phyloP scores from a whole-genome alignment of 2,797 vertebrate species.

The Remorina albescens region DNA sequence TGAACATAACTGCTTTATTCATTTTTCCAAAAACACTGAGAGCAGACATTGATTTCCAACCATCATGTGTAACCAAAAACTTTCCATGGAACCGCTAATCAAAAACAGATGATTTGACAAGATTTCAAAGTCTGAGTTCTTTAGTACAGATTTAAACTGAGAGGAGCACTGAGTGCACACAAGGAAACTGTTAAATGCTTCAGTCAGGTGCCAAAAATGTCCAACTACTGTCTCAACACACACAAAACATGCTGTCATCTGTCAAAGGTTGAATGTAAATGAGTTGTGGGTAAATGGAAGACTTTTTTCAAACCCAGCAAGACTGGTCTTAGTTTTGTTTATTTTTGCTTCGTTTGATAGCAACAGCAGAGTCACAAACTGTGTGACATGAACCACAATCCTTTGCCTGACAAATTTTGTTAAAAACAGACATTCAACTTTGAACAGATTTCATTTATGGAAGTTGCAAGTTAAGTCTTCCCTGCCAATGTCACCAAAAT shows the following conservation, averaged over 20 bases:
- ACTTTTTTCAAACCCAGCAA: not conserved
- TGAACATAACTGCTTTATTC: not conserved
- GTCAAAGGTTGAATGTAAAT: not conserved
- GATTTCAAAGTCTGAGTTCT: not conserved
- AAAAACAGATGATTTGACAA: slow-evolving; percentile 8
- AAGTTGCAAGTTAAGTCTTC: not conserved
- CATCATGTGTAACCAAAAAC: not conserved
- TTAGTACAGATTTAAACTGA: not conserved
- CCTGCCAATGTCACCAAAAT: not conserved
- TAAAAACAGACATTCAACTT: not conserved
- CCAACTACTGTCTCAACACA: not conserved
- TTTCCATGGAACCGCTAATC: slow-evolving; percentile 6
- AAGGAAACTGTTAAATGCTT: slow-evolving; percentile 5
- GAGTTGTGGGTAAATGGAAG: not conserved
- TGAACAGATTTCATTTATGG: too few species aligned
- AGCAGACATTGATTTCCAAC: not conserved
- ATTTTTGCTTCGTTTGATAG: not conserved
- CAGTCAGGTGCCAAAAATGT: slow-evolving; percentile 13
- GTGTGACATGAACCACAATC: not conserved
- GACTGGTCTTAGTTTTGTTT: not conserved
- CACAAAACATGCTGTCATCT: not conserved
- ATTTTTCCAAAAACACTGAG: not conserved
- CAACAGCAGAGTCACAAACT: not conserved
- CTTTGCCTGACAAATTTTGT: not conserved
- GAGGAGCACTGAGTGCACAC: slow-evolving; percentile 18